Evolutionary conservation across 1,140 invertebrate species (phyloP), one percentile per base, ranked within the genome.

Genomic region (Halotydeus destructor): DNA sequence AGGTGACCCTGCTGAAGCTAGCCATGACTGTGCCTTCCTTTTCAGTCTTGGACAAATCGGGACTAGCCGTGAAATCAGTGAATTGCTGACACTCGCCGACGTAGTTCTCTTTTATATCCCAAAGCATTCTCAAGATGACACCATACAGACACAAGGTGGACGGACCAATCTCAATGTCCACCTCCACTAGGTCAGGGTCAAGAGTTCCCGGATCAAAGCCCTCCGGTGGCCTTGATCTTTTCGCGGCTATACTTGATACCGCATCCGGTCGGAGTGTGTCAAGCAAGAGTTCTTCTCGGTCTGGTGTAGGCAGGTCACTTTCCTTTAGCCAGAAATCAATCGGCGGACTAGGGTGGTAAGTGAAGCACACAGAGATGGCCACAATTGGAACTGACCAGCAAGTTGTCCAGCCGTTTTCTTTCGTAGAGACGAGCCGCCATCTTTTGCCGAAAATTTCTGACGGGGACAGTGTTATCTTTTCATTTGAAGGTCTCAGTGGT

Each of bases 341-440:
- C 1, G 79, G 78, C 4, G 82, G 81, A 54, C 79, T 75, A 0
- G 86, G 84, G 59, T 93, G 85, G 57, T 89, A 94, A 1, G 70
- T 74, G 57, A 89, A 94, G 44, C 73, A 71, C 18, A 94, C 83
- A 51, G 78, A 84, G 12, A 94, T 63, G 3, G 83, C 81, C 18
- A 88, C 76, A 43, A 91, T 89, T 0, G 84, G 83, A 3, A 91
- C 84, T 11, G 76, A 78, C 85, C 85, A 91, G 56, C 86, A 93
- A 55, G 91, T 84, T 1, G 91, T 71, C 89, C 89, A 96, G 2
- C 84, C 83, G 51, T 49, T 49, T 5, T 25, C 33, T 28, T 21
- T 9, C 9, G 12, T 37, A 51, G 83, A 88, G 51, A 80, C 68
- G 54, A 81, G 81, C 46, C 81, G 69, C 84, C 84, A 91, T 57